Conservation (phyloP, 2,113 vertebrate genomes). For the Axis porcinus region DNA sequence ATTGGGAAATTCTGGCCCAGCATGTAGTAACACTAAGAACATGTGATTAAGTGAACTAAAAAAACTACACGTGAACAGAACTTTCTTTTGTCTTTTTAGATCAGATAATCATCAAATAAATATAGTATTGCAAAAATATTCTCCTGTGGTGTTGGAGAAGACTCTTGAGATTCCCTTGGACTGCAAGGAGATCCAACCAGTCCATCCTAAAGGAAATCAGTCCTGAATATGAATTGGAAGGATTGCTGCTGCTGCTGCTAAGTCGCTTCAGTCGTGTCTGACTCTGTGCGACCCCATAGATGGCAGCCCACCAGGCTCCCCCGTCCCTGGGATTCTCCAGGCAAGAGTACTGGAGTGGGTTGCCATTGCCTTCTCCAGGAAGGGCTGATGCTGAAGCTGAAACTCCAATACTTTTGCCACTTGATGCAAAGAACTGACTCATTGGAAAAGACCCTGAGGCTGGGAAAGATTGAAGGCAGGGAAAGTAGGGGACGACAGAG, state of each 20-base stretch:
- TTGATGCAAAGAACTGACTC: background rate
- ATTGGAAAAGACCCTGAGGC: background rate
- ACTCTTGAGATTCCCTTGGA: background rate
- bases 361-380: background rate
- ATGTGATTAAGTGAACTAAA: background rate
- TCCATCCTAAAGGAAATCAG: background rate
- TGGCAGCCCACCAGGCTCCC: background rate
- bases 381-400: background rate
- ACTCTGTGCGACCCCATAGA: background rate
- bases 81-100: background rate
- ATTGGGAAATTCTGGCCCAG: background rate
- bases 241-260: background rate
- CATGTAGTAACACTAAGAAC: background rate
- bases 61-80: background rate
- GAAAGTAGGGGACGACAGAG: background rate
- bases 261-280: fast-evolving
- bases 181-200: background rate
- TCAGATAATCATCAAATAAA: background rate
- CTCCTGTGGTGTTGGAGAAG: background rate
- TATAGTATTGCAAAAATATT: background rate
- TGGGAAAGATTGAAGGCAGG: background rate
- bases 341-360: background rate
- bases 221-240: background rate
- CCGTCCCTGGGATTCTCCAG: background rate
- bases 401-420: background rate